phyloP scores from a whole-genome alignment of 1,140 invertebrate species.

The Bombus superbus region DNA sequence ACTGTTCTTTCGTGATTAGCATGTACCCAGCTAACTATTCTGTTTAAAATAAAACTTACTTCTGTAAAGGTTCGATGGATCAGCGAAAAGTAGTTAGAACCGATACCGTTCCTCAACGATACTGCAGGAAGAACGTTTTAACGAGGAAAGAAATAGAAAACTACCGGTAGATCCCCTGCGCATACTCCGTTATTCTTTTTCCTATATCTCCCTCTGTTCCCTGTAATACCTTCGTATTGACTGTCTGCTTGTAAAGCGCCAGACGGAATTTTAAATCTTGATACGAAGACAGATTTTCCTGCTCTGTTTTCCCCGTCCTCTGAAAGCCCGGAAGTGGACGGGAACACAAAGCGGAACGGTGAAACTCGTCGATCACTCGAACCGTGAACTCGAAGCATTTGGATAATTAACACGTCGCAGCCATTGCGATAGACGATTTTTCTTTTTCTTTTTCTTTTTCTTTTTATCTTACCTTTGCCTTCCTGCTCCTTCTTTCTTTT shows the following conservation, averaged over 20 bases:
- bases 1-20: too few relatives aligned
- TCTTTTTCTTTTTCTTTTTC: neutral
- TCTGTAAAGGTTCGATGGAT: neutral
- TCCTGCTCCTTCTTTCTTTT: neutral
- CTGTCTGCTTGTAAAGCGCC: neutral
- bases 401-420: conserved; percentile 11
- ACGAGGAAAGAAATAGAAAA: neutral
- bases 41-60: neutral
- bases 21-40: too few relatives aligned
- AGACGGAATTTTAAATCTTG: conserved; percentile 17
- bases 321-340: neutral
- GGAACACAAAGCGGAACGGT: neutral
- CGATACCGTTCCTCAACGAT: neutral
- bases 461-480: neutral
- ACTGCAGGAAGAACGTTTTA: neutral
- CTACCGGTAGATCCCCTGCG: neutral
- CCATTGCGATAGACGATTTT: neutral
- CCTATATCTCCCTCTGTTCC: neutral
- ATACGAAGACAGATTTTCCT: neutral
- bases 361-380: conserved; percentile 20
- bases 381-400: conserved; percentile 4
- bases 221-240: neutral
- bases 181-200: neutral
- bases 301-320: neutral
- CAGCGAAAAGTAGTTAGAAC: neutral